These are phyloP conservation scores for Pentamera pediparva DNA, from an alignment of 53 echinoderm and acorn worm species.

Conservation along the genomic window DNA sequence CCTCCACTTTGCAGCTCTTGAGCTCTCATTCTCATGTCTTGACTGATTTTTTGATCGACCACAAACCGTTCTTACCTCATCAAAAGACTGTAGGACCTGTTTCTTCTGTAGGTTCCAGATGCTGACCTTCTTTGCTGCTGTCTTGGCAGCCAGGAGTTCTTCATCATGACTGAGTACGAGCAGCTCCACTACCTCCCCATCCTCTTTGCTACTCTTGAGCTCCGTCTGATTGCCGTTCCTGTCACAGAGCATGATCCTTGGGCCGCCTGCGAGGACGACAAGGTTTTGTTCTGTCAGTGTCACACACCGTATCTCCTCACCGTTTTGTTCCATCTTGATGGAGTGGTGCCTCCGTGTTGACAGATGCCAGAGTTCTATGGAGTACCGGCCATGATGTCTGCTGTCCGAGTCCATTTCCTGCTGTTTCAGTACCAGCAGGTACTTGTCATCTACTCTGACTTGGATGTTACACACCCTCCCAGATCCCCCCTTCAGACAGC, in stretches of 20 bases:
- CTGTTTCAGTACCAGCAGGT: slow-evolving; percentile 17
- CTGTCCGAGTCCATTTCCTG: background rate
- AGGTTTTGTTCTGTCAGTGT: slow-evolving; percentile 15
- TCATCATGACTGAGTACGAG: slow-evolving; percentile 17
- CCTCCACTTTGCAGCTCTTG: background rate
- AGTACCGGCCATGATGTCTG: background rate
- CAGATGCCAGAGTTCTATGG: slow-evolving; percentile 21
- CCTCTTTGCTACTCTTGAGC: background rate
- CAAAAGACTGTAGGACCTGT: background rate
- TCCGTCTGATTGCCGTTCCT: background rate
- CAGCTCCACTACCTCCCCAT: background rate
- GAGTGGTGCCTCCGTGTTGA: slow-evolving; percentile 3
- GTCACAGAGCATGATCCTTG: background rate
- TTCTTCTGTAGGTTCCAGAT: background rate
- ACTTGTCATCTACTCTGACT: slow-evolving; percentile 10
- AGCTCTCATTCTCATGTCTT: too few species aligned
- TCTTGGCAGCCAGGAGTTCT: slow-evolving; percentile 15
- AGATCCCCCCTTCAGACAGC: background rate
- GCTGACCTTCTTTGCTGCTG: background rate
- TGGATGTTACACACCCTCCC: slow-evolving; percentile 17
- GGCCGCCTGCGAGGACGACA: background rate
- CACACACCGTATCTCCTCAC: background rate
- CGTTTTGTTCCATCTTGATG: slow-evolving; percentile 1
- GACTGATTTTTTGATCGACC: too few species aligned
- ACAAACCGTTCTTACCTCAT: slow-evolving; percentile 15